A percentile compares a stretch with the other conserved stretches of the same genome.
Conservation (phyloP, 1,140 invertebrate species). For the Drosophila guanche region DNA sequence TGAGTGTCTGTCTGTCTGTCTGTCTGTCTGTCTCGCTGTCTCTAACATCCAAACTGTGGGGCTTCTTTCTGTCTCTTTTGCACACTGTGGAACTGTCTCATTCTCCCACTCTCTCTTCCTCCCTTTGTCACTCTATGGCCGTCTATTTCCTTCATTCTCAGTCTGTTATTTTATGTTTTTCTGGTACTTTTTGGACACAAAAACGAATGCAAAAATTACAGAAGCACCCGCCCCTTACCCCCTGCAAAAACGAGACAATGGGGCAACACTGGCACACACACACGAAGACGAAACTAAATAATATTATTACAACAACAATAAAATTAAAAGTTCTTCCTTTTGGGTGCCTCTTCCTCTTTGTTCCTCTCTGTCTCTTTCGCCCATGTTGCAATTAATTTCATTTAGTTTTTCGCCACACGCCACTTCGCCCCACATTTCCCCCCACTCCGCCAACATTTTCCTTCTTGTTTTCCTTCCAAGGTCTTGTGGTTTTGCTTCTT, state of each 20-base stretch:
- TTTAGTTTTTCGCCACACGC: conserved; percentile 74
- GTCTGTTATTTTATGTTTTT: conserved; percentile 66
- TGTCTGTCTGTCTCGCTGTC: background rate
- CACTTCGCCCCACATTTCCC: conserved; percentile 43
- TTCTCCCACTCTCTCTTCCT: background rate
- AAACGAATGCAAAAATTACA: conserved; percentile 71
- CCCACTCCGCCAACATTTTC: conserved; percentile 4
- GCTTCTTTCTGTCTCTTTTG: background rate
- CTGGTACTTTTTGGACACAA: conserved; percentile 55
- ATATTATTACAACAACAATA: conserved; percentile 77
- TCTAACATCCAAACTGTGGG: background rate
- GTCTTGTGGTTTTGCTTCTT: background rate
- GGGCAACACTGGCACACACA: conserved; percentile 30
- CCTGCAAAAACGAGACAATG: conserved; percentile 24
- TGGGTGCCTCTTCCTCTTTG: conserved; percentile 8
- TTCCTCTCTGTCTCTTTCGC: conserved; percentile 6
- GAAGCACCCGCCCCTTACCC: conserved; percentile 5
- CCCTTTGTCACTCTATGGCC: background rate
- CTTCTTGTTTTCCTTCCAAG: conserved; percentile 2
- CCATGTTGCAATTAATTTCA: conserved; percentile 80
- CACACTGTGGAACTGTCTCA: background rate
- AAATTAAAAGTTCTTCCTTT: conserved; percentile 65
- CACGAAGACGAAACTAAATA: conserved; percentile 55
- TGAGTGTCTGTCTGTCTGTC: conserved; percentile 32
- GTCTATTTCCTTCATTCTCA: conserved; percentile 17